Evolutionary conservation across 2,888 invertebrate species (phyloP).

Genomic region (Hemicrepidius hirtus): DNA sequence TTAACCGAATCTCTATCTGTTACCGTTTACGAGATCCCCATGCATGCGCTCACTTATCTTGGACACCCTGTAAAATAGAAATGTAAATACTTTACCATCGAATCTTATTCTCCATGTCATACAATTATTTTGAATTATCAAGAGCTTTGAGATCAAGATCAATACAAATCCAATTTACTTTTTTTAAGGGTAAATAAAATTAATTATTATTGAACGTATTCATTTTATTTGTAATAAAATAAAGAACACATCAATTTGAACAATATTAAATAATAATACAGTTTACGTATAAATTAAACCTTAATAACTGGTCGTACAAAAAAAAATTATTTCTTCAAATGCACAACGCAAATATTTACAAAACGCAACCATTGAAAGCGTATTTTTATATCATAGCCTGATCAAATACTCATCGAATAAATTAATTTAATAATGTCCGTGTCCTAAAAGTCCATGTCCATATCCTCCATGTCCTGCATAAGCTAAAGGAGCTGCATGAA

Average conservation of each 20-base stretch:
- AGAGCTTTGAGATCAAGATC: no score
- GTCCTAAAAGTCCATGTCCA: conserved; percentile 41
- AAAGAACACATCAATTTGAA: conserved; percentile 3
- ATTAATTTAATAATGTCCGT: conserved; percentile 31
- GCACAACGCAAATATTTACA: conserved; percentile 11
- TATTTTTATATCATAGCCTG: conserved; percentile 1
- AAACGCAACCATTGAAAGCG: conserved; percentile 13
- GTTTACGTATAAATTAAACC: background rate
- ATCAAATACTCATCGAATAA: conserved; percentile 13
- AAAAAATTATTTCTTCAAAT: conserved; percentile 1
- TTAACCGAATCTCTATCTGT: no score
- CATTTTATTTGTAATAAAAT: conserved; percentile 25
- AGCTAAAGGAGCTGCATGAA: conserved; percentile 18
- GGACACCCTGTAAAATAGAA: no score
- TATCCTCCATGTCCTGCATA: conserved; percentile 41
- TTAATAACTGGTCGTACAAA: conserved; percentile 18
- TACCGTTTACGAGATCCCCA: no score
- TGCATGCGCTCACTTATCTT: no score
- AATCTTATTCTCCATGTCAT: no score
- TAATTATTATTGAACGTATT: conserved; percentile 5
- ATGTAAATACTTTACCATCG: no score
- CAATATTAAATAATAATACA: background rate
- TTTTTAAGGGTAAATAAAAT: background rate
- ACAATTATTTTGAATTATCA: no score
- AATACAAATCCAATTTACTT: no score